Conservation (phyloP, 2,888 invertebrate genomes). For the Platyscelio sp. region DNA sequence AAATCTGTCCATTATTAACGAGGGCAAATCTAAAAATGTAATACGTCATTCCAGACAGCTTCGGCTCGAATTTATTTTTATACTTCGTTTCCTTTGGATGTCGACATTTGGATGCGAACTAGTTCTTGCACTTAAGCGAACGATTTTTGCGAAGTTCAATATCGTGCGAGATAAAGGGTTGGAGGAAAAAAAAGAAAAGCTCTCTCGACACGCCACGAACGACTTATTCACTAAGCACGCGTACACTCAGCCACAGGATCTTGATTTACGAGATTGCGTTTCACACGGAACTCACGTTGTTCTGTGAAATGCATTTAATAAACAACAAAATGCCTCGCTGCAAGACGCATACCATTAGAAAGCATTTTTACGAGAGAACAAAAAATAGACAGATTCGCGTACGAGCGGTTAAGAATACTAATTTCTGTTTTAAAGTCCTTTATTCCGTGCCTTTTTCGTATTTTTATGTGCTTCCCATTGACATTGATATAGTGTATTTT, state of each 20-base stretch:
- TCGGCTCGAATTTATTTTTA: slow-evolving; percentile 31
- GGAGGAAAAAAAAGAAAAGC: slow-evolving; percentile 41
- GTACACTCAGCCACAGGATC: slow-evolving; percentile 33
- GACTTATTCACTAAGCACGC: slow-evolving; percentile 62
- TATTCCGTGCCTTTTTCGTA: slow-evolving; percentile 9
- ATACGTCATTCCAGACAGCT: slow-evolving; percentile 11
- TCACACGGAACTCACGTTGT: slow-evolving; percentile 41
- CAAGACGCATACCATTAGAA: slow-evolving; percentile 42
- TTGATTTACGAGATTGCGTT: slow-evolving; percentile 67
- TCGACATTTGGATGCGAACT: slow-evolving; percentile 19
- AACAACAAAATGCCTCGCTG: slow-evolving; percentile 56
- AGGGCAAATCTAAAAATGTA: background rate
- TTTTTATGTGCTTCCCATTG: background rate
- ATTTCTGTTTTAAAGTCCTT: slow-evolving; percentile 26
- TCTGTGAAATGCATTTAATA: slow-evolving; percentile 71
- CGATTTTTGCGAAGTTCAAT: slow-evolving; percentile 54
- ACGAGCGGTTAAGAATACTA: slow-evolving; percentile 36
- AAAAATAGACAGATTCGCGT: background rate
- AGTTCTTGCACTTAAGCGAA: slow-evolving; percentile 50
- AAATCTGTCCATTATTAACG: slow-evolving; percentile 38
- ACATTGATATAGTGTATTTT: slow-evolving; percentile 33
- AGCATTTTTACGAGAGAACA: slow-evolving; percentile 17
- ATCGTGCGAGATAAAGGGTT: slow-evolving; percentile 24
- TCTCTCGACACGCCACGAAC: slow-evolving; percentile 40
- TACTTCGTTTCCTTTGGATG: background rate